These are phyloP conservation scores for Drosophila parthenogenetica DNA, from an alignment of 2,888 invertebrate genomes.

Conservation along the genomic window DNA sequence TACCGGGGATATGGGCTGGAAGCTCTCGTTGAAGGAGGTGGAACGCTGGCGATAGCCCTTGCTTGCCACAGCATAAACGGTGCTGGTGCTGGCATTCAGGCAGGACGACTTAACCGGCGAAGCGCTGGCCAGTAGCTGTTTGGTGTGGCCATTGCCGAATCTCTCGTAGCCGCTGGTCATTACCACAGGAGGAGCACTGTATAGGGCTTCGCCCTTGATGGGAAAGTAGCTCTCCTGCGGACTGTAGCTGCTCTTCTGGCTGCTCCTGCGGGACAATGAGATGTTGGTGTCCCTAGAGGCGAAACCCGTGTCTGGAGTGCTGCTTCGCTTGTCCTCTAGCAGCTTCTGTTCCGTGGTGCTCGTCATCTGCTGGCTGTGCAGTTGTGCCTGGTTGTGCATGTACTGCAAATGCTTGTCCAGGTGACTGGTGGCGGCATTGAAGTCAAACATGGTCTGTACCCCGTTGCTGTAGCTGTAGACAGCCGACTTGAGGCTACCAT, in stretches of 20 bases:
- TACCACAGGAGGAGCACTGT: slow-evolving; percentile 67
- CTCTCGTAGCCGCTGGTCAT: slow-evolving; percentile 74
- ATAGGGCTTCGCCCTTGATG: slow-evolving; percentile 61
- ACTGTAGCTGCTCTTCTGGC: slow-evolving; percentile 85
- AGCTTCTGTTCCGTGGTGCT: slow-evolving; percentile 69
- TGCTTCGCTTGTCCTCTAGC: slow-evolving; percentile 84
- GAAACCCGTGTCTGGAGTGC: slow-evolving; percentile 85
- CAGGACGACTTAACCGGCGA: slow-evolving; percentile 81
- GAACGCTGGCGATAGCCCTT: slow-evolving; percentile 85
- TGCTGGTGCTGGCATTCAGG: slow-evolving; percentile 77
- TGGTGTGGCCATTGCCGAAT: slow-evolving; percentile 66
- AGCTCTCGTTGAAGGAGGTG: slow-evolving; percentile 86
- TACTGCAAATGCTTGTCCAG: slow-evolving; percentile 84
- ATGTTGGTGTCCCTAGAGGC: slow-evolving; percentile 85
- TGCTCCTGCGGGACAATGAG: slow-evolving; percentile 84
- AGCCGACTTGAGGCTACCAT: slow-evolving; percentile 82
- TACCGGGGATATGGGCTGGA: slow-evolving; percentile 83
- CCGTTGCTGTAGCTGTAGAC: slow-evolving; percentile 83
- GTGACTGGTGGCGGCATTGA: slow-evolving; percentile 83
- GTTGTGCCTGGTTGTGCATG: slow-evolving; percentile 74
- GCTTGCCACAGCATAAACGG: slow-evolving; percentile 72
- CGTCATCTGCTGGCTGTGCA: slow-evolving; percentile 52
- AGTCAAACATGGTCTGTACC: slow-evolving; percentile 83
- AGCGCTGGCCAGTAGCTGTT: slow-evolving; percentile 71
- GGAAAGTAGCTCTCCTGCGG: slow-evolving; percentile 83